Percentiles rank a stretch among this genome's conserved stretches.
These are phyloP conservation scores for Corbicula japonica DNA, from an alignment of 2,888 invertebrate genomes.

Conservation along the genomic window DNA sequence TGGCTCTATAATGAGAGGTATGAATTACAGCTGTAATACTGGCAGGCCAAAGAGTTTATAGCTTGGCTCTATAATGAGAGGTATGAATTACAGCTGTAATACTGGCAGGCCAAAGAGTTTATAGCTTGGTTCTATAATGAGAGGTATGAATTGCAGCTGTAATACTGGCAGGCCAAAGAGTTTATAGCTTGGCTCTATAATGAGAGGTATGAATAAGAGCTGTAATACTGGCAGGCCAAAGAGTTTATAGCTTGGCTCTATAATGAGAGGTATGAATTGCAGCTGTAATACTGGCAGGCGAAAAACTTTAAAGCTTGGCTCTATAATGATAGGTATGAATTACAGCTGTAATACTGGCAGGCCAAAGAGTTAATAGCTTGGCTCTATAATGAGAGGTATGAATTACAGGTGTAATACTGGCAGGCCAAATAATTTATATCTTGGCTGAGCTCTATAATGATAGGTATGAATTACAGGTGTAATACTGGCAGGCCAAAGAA, in stretches of 20 bases:
- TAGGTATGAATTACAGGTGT: slow-evolving; percentile 67
- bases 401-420: slow-evolving; percentile 81
- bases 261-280: slow-evolving; percentile 82
- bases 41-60: slow-evolving; percentile 85
- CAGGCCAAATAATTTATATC: slow-evolving; percentile 83
- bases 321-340: slow-evolving; percentile 85
- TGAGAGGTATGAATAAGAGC: slow-evolving; percentile 75
- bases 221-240: too few relatives aligned
- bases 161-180: too few relatives aligned
- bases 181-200: slow-evolving; percentile 87
- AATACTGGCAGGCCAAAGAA: slow-evolving; percentile 83
- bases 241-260: slow-evolving; percentile 87
- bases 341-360: background rate
- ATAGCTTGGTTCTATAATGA: too few relatives aligned
- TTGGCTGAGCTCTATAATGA: slow-evolving; percentile 29
- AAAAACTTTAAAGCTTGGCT: slow-evolving; percentile 87
- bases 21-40: slow-evolving; percentile 74
- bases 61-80: slow-evolving; percentile 35
- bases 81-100: too few relatives aligned
- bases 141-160: too few relatives aligned
- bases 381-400: slow-evolving; percentile 86
- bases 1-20: slow-evolving; percentile 87
- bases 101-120: slow-evolving; percentile 85
- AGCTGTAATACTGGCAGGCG: too few relatives aligned
- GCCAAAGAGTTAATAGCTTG: slow-evolving; percentile 86